Evolutionary conservation across 2,113 vertebrate species (phyloP).

Genomic region (Xyliphius kryptos): DNA sequence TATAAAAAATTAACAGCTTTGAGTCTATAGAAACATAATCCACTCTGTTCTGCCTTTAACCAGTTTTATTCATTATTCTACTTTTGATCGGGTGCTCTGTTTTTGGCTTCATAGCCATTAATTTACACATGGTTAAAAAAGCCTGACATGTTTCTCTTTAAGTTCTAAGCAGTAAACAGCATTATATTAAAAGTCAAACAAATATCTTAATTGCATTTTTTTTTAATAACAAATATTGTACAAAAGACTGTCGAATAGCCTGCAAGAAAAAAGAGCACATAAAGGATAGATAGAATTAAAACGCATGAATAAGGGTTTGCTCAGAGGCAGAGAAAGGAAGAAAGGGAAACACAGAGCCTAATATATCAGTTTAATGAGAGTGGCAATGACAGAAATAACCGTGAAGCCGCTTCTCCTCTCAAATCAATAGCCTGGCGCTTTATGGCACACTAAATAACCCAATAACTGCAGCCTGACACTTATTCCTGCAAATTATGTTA

Average conservation of each 20-base stretch:
- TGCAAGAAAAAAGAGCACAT: too few relatives aligned
- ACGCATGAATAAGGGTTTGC: not conserved
- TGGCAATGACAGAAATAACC: constrained; percentile 63
- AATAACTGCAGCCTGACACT: constrained; percentile 63
- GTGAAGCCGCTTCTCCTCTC: constrained; percentile 57
- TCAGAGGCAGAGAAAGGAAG: constrained; percentile 25
- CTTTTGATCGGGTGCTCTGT: not conserved
- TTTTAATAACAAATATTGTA: too few relatives aligned
- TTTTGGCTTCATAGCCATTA: too few relatives aligned
- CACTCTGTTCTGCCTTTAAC: constrained; percentile 21
- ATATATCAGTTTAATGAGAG: constrained; percentile 66
- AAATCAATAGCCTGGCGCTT: constrained; percentile 63
- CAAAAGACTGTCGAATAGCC: too few relatives aligned
- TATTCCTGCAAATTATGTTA: constrained; percentile 54
- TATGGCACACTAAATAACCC: constrained; percentile 63
- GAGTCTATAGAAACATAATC: constrained; percentile 29
- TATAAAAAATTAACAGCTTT: constrained; percentile 41
- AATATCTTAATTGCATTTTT: too few relatives aligned
- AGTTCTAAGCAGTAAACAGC: too few relatives aligned
- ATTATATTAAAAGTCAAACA: too few relatives aligned
- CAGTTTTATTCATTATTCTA: constrained; percentile 15
- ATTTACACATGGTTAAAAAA: too few relatives aligned
- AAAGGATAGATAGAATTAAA: constrained; percentile 17
- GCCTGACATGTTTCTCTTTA: too few relatives aligned
- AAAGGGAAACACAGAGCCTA: constrained; percentile 33